Percentiles rank a stretch among this genome's conserved stretches.
Conservation (phyloP, 2,113 vertebrate genomes). For the Plotosus lineatus region DNA sequence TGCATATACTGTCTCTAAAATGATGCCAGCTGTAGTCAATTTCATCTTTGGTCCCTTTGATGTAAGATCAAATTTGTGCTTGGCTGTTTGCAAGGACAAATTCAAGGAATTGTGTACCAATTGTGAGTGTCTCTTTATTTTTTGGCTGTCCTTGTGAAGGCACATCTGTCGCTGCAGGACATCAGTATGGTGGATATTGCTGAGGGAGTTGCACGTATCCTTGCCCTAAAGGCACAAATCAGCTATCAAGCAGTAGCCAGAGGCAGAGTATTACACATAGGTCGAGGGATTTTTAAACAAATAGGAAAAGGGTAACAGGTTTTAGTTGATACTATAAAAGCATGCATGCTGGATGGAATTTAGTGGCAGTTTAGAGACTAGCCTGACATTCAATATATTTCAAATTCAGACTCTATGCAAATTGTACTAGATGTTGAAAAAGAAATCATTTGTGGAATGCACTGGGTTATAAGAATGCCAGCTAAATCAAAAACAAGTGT, state of each 20-base stretch:
- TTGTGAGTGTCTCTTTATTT: conserved; percentile 74
- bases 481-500: neutral
- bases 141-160: conserved; percentile 72
- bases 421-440: neutral
- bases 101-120: conserved; percentile 79
- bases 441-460: neutral
- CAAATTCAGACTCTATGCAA: neutral
- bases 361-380: neutral
- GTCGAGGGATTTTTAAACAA: conserved; percentile 53
- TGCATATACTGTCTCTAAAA: neutral
- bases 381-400: neutral
- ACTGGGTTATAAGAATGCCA: neutral
- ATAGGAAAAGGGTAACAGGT: neutral
- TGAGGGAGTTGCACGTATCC: conserved; percentile 78
- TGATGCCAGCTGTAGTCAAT: neutral
- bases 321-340: neutral
- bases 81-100: conserved; percentile 64
- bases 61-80: neutral
- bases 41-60: neutral
- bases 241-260: conserved; percentile 79
- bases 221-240: conserved; percentile 77
- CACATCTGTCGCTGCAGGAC: conserved; percentile 58
- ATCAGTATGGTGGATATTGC: conserved; percentile 78
- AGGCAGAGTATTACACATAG: conserved; percentile 79
- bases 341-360: neutral